Base-by-base conservation (phyloP, 2,888 invertebrate species). In the Campoletis raptor region DNA sequence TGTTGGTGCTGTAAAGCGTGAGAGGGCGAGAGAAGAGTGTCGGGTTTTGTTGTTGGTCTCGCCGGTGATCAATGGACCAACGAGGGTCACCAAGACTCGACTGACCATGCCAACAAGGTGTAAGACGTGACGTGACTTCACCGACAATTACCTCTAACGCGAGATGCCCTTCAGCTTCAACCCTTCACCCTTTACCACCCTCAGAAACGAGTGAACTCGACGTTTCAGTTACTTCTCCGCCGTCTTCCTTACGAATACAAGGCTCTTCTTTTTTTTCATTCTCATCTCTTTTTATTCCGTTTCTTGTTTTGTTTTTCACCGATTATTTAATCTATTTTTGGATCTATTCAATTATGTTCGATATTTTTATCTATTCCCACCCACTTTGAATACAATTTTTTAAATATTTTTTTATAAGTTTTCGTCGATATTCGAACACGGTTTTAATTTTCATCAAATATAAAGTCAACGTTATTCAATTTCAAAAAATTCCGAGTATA, bases 101-200 rank as follows among this genome's bases (percentile, higher is more conserved):
- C 81, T 81, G 86, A 86, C 83, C 83, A 72, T 80, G 79, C 74
- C 82, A 74, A 76, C 72, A 30, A 82, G 77, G 66, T 73, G 81
- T 45, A 64, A 61, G 78, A 81, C 83, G 83, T 90, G 88, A 89
- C 90, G 89, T 86, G 89, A 88, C 89, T 89, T 86, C 88, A 80
- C 84, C 85, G 85, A 88, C 90, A 90, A 90, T 90, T 90, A 90
- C 88, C 85, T 85, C 88, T 90, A 89, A 90, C 88, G 88, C 89
- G 80, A 76, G 69, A 69, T 79, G 54, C 87, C 84, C 87, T 87
- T 86, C 86, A 84, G 73, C 66, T 83, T 81, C 77, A 79, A 54
- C 69, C 36, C 48, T 48, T n/a, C 48, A 45, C 57, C 83, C 85
- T 85, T 61, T 79, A 73, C 82, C 74, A 66, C 74, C 74, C 76